Conservation (phyloP, 2,888 invertebrate species). For the Apantesis nais region DNA sequence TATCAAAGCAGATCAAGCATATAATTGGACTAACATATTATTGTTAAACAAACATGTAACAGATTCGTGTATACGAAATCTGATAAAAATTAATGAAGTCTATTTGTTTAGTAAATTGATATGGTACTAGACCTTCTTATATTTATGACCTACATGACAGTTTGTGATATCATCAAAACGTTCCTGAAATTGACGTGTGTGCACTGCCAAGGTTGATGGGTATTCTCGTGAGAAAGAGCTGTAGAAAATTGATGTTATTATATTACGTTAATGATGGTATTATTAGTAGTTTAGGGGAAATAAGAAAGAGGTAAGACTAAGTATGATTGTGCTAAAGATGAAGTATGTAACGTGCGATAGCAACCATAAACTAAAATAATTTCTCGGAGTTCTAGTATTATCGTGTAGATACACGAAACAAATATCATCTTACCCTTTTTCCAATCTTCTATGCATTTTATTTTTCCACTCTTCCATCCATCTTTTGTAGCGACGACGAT, state of each 20-base stretch:
- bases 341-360: not conserved
- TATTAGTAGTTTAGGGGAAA: not conserved
- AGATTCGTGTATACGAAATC: conserved; percentile 42
- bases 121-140: conserved; percentile 30
- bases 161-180: conserved; percentile 2
- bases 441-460: no score
- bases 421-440: no score
- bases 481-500: no score
- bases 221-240: not conserved
- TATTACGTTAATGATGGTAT: not conserved
- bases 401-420: no score
- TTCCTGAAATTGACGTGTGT: conserved; percentile 3
- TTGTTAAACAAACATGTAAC: conserved; percentile 30
- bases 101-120: conserved; percentile 34
- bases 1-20: not conserved
- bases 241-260: not conserved
- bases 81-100: conserved; percentile 42
- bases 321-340: not conserved
- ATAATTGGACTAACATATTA: conserved; percentile 28
- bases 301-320: not conserved
- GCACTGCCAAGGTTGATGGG: conserved; percentile 6
- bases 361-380: not conserved
- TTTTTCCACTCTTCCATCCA: no score
- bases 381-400: no score
- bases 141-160: conserved; percentile 31